Base-by-base conservation (phyloP, 2,888 invertebrate species). In the Catocala nupta region DNA sequence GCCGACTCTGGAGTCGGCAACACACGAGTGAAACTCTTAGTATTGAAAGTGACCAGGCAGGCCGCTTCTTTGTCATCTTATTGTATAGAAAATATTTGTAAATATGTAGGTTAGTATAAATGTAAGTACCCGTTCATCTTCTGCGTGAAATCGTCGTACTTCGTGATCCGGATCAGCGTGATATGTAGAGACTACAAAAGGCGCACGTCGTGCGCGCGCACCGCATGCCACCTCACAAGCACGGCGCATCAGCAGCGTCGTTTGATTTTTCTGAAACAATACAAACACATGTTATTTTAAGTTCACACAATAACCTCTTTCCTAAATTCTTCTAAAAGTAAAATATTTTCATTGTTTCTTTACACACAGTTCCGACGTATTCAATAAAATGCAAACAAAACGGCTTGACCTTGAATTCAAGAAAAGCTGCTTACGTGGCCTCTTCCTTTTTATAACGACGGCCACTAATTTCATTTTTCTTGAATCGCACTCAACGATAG, bases 201-300 rank as follows among this genome's bases (percentile, higher is more conserved):
- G 90, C 59, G 87, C 87, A 25, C 81, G 81, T 8, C 86, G 86
- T 7, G 36, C 8, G 36, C 36, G 36, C 36, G 6, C 36, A 44
- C 90, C 91, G 13, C 86, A 83, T 10, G 92, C 92, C 42, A 91
- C 87, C 70, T 93, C 92, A 68, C 92, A 92, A 8, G 92, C 93
- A 2, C 92, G 90, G 53, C 84, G 85, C 89, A 88, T 92, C 68
- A 91, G 75, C 72, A 82, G 59, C 51, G 92, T 90, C 0, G 91
- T 90, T 71, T 93, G 93, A 65, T 91, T 91, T 83, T 90, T 82
- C 45, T 90, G 65, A 39, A 78, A 77, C 74, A 78, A 78, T 45
- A 82, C 82, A 85, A 81, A 8, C 59, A 36, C 50, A 5, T 11
- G 12, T n/a, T 11, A 25, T 33, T 49, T 44, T 10, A 36, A 2